These are phyloP conservation scores for Lasius fuliginosus DNA, from an alignment of 2,888 invertebrate species.

Conservation along the genomic window DNA sequence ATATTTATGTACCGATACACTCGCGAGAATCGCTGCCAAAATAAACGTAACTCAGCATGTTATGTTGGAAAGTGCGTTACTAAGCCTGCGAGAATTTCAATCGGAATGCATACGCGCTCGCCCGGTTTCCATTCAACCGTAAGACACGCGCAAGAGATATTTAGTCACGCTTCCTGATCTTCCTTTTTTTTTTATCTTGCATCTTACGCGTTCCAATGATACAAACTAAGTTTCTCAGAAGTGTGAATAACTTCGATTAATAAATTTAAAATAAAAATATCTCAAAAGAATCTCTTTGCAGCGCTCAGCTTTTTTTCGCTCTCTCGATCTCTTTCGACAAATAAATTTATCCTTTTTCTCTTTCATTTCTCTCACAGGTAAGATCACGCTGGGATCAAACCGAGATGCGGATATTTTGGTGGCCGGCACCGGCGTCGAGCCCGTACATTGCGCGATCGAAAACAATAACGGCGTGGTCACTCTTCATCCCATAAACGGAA, in stretches of 20 bases:
- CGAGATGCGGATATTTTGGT: slow-evolving; percentile 94
- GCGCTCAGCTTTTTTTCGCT: not conserved
- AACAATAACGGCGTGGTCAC: slow-evolving; percentile 94
- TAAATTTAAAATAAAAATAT: not conserved
- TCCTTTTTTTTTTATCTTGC: not conserved
- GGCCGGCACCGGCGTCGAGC: slow-evolving; percentile 94
- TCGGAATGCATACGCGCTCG: slow-evolving; percentile 46
- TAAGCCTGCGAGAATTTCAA: slow-evolving; percentile 52
- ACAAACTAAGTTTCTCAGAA: not conserved
- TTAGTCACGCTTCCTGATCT: too few species aligned
- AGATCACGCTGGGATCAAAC: slow-evolving; percentile 93
- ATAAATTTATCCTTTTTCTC: slow-evolving; percentile 9
- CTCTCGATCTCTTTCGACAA: not conserved
- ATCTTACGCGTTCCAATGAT: slow-evolving; percentile 2
- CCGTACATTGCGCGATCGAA: slow-evolving; percentile 95
- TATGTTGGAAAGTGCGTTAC: slow-evolving; percentile 49
- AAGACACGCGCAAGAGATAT: too few species aligned
- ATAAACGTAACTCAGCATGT: slow-evolving; percentile 48
- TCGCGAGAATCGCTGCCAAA: slow-evolving; percentile 35
- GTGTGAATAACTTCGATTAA: not conserved
- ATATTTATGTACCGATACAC: slow-evolving; percentile 28
- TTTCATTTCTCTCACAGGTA: slow-evolving; percentile 88
- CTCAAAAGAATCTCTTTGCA: not conserved
- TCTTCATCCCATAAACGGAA: slow-evolving; percentile 92
- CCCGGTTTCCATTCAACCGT: slow-evolving; percentile 15